Evolutionary conservation across 2,113 vertebrate genomes (phyloP).

Genomic region (Paraplagusia blochii): DNA sequence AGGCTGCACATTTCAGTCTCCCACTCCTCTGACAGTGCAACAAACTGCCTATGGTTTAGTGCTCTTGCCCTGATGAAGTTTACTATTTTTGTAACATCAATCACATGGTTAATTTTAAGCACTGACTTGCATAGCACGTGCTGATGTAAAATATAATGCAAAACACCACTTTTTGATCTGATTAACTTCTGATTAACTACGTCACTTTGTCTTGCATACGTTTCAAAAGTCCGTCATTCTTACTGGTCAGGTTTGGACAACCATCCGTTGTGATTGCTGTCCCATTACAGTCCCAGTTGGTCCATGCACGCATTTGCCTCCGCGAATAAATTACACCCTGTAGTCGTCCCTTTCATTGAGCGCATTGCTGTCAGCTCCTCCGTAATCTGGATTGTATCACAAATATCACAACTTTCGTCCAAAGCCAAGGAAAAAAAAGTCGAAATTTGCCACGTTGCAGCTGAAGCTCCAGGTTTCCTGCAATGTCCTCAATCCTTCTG

Average conservation of each 20-base stretch:
- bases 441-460: no score
- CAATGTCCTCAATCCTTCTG: no score
- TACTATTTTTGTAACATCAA: constrained; percentile 25
- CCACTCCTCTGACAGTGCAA: constrained; percentile 7
- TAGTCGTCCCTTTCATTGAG: constrained; percentile 5
- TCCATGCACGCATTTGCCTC: constrained; percentile 18
- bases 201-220: constrained; percentile 19
- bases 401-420: constrained; percentile 16
- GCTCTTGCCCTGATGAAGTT: constrained; percentile 25
- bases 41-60: constrained; percentile 13
- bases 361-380: constrained; percentile 18
- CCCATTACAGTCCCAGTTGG: constrained; percentile 12
- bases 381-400: constrained; percentile 12
- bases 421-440: no score
- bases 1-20: constrained; percentile 35
- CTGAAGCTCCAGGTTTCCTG: no score
- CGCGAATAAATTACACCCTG: neutral
- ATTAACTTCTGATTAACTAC: neutral
- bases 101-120: constrained; percentile 5
- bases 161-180: constrained; percentile 1
- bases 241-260: constrained; percentile 11
- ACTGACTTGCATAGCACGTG: constrained; percentile 18
- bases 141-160: constrained; percentile 26
- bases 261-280: constrained; percentile 6
- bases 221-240: constrained; percentile 19